Evolutionary conservation across 2,888 invertebrate genomes (phyloP), one percentile per base, ranked within the genome.

Genomic region (Mythimna lalbum): DNA sequence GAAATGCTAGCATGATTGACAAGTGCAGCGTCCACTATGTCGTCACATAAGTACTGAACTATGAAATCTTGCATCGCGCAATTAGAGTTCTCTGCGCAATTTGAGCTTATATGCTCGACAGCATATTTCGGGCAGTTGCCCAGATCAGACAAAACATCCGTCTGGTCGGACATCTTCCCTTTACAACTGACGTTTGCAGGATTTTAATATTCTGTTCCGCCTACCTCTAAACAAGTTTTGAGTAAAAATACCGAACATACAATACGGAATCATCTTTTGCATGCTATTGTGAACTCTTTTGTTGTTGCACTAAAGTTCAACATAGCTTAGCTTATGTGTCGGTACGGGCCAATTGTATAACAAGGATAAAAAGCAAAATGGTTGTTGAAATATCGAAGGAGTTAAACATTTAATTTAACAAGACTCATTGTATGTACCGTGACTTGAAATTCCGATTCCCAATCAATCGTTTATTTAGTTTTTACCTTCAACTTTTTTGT

Each of bases 391-490:
- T 50, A 43, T 14, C 36, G 5, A 14, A 12, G 1, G 17, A n/a
- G 21, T 21, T 50, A 57, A 19, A 21, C 31, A 73, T 39, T 4
- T 5, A 23, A 47, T 49, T 10, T 39, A 31, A 1, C 14, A n/a
- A 39, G 10, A 31, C 14, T 64, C 19, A 27, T 49, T 47, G 21
- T 9, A 27, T 19, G 12, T n/a, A 21, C 3, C 47, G 55, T 36
- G 36, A 66, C 55, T 65, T 31, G 31, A 27, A 39, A 43, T 56
- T 23, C 14, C 17, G n/a, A 49, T 31, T 55, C 21, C n/a, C 36
- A 49, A 31, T 55, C 47, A 75, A 49, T 49, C 21, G 9, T 47
- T 36, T 65, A 39, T 31, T n/a, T 75, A 23, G 76, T 56, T 71
- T 65, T 66, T 55, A 75, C 47, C 12, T 64, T 39, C 9, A 31